These are phyloP conservation scores for Sylvia atricapilla DNA, from an alignment of 2,113 vertebrate species.

Conservation along the genomic window DNA sequence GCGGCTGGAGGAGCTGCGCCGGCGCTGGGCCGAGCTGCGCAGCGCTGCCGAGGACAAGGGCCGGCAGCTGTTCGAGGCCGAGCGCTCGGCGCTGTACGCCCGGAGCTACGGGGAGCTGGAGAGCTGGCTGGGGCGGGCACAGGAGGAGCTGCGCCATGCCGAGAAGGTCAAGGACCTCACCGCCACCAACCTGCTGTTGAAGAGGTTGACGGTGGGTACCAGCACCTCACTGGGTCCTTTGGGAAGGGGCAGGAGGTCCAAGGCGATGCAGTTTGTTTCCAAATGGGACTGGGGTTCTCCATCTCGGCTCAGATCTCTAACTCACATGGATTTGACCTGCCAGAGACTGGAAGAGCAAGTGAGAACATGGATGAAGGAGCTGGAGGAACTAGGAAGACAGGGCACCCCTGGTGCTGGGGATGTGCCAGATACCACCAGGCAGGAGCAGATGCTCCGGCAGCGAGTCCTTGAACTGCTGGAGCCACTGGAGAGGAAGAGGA, in stretches of 20 bases:
- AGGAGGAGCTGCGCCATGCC: conserved; percentile 80
- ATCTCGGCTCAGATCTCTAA: rapidly evolving
- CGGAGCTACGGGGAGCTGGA: conserved; percentile 83
- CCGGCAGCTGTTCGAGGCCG: conserved; percentile 83
- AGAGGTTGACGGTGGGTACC: conserved; percentile 83
- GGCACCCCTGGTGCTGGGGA: conserved; percentile 63
- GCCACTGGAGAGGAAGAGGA: conserved; percentile 80
- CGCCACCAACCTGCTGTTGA: conserved; percentile 88
- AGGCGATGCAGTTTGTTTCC: rapidly evolving
- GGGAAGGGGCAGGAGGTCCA: neutral
- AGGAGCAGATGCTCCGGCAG: conserved; percentile 78
- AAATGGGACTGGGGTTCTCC: neutral
- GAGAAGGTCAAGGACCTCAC: conserved; percentile 88
- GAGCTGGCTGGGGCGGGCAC: conserved; percentile 81
- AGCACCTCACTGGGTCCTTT: neutral
- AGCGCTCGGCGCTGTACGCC: conserved; percentile 83
- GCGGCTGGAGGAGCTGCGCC: conserved; percentile 77
- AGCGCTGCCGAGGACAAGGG: conserved; percentile 81
- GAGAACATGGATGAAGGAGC: conserved; percentile 79
- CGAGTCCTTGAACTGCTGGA: conserved; percentile 84
- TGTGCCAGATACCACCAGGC: conserved; percentile 67
- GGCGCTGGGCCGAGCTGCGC: conserved; percentile 82
- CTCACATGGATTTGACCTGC: neutral
- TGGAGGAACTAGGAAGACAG: conserved; percentile 84
- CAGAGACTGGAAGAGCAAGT: conserved; percentile 94